A percentile compares a stretch with the other conserved stretches of the same genome.
Conservation (phyloP, 30 jellyfish, hydroid and myxozoan species). For the Turritopsis dohrnii region DNA sequence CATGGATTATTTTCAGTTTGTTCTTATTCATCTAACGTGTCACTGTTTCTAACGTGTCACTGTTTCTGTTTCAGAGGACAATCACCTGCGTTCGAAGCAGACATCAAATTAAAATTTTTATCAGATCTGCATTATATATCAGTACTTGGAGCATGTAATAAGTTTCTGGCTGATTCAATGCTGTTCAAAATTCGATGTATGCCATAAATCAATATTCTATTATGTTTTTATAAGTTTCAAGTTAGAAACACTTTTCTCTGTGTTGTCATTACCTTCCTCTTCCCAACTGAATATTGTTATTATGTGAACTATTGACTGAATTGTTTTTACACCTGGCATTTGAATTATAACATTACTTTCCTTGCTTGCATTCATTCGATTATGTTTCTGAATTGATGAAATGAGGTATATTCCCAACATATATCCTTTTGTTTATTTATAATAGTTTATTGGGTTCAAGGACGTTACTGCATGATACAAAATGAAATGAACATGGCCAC, state of each 20-base stretch:
- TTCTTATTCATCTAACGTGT: background rate
- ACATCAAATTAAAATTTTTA: background rate
- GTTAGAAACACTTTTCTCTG: too few species aligned
- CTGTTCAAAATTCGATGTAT: conserved; percentile 56
- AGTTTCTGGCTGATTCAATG: conserved; percentile 17
- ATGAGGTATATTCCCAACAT: too few species aligned
- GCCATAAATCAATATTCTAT: conserved; percentile 8
- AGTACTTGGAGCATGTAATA: conserved; percentile 26
- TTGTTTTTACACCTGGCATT: too few species aligned
- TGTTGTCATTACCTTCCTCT: too few species aligned
- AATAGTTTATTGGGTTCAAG: conserved; percentile 72
- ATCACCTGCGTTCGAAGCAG: background rate
- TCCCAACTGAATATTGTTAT: too few species aligned
- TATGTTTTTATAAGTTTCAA: background rate
- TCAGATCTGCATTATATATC: conserved; percentile 57
- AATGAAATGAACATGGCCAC: conserved; percentile 54
- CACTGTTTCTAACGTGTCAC: background rate
- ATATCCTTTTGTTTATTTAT: background rate
- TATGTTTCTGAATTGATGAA: too few species aligned
- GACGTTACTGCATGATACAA: conserved; percentile 62
- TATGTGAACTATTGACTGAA: too few species aligned
- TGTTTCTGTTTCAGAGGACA: background rate
- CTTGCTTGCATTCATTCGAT: too few species aligned
- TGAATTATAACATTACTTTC: too few species aligned
- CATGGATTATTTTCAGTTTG: background rate